Percentiles rank a stretch among this genome's conserved stretches.
These are phyloP conservation scores for Sminthopsis crassicaudata DNA, from an alignment of 2,113 vertebrate genomes.

Conservation along the genomic window DNA sequence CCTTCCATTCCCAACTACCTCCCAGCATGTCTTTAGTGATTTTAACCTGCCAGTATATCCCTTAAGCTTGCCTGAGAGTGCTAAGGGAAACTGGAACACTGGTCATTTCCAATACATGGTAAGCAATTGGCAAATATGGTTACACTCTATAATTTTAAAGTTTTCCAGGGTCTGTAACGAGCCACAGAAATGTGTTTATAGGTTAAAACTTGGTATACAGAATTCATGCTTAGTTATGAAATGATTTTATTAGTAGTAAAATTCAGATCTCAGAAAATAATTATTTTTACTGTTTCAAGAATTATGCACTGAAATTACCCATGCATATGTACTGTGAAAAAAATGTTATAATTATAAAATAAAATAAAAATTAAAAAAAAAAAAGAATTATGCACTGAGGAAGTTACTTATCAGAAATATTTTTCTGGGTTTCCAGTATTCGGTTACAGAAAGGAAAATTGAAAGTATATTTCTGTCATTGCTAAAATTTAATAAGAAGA, in stretches of 20 bases:
- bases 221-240: constrained; percentile 61
- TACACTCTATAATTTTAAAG: constrained; percentile 36
- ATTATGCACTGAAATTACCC: constrained; percentile 45
- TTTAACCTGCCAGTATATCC: constrained; percentile 73
- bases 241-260: constrained; percentile 61
- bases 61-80: constrained; percentile 37
- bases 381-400: constrained; percentile 52
- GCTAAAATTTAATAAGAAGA: constrained; percentile 38
- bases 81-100: constrained; percentile 8
- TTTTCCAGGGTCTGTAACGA: constrained; percentile 66
- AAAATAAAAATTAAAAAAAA: too few relatives aligned
- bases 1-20: constrained; percentile 28
- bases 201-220: constrained; percentile 58
- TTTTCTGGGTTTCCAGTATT: constrained; percentile 38
- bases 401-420: constrained; percentile 36
- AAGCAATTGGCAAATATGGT: background rate
- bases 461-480: constrained; percentile 3
- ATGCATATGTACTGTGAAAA: too few relatives aligned
- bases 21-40: background rate
- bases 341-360: too few relatives aligned
- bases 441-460: constrained; percentile 51
- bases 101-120: constrained; percentile 52
- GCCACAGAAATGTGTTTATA: constrained; percentile 59
- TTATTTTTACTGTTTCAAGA: constrained; percentile 68
- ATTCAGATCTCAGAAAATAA: constrained; percentile 65